Conservation (phyloP, 2,888 invertebrate genomes). For the Argyresthia goedartella region DNA sequence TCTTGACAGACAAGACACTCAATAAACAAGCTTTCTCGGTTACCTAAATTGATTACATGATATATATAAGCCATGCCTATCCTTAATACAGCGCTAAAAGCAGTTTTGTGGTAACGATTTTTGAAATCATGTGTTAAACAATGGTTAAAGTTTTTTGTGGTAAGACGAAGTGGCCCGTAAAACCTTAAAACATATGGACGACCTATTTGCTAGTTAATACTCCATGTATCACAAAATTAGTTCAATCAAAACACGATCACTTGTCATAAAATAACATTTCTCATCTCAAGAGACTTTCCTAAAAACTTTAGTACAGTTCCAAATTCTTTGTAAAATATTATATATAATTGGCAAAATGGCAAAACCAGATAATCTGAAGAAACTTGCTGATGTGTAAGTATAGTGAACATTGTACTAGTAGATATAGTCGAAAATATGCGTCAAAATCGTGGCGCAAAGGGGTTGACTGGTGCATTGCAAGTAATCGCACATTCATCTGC, state of each 20-base stretch:
- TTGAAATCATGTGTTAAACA: no score
- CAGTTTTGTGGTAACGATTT: no score
- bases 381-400: constrained; percentile 37
- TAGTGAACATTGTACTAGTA: neutral
- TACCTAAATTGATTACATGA: no score
- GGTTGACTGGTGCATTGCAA: no score
- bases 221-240: neutral
- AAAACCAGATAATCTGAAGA: constrained; percentile 20
- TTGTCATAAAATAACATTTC: neutral
- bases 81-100: no score
- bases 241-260: neutral
- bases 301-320: neutral
- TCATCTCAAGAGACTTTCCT: neutral
- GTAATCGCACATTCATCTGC: neutral
- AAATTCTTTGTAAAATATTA: neutral
- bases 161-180: no score
- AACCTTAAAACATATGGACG: no score
- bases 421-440: neutral
- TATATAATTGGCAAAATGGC: constrained; percentile 20
- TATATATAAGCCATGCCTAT: no score
- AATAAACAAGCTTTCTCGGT: no score
- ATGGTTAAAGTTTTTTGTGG: no score
- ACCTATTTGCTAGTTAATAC: no score
- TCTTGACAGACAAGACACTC: no score
- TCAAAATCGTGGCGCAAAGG: neutral